Base-by-base conservation (phyloP, 1,140 invertebrate species). In the Teleopsis dalmanni region DNA sequence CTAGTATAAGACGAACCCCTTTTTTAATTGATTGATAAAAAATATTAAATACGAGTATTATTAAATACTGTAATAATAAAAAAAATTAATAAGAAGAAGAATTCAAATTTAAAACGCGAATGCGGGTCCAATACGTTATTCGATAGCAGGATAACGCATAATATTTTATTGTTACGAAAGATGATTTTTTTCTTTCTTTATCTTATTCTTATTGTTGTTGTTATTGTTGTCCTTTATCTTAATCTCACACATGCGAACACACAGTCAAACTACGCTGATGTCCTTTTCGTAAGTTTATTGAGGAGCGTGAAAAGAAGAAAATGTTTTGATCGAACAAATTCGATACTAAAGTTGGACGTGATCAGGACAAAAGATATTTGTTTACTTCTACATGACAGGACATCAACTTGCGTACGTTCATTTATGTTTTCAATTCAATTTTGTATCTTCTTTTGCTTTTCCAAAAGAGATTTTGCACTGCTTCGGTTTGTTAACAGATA, bases 291-390 rank as follows among this genome's bases (percentile, higher is more conserved):
- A n/a, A n/a, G n/a, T n/a, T n/a, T n/a, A n/a, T n/a, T n/a, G n/a
- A n/a, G n/a, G n/a, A n/a, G n/a, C n/a, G n/a, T n/a, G 7, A 31
- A 31, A 31, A n/a, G 27, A 31, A 31, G 27, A 31, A n/a, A n/a
- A 31, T 31, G 7, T 31, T 31, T 46, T 46, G 45, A 47, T 47
- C 45, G 45, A 47, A 47, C 33, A 36, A 21, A 47, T 47, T 47
- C 45, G 45, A 47, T 47, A 47, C 25, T 36, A 34, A 14, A 14
- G 22, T 37, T 38, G 45, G 16, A 47, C 45, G 45, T 47, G 45
- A 38, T 47, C 45, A n/a, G 19, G 16, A 47, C 45, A 47, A 47
- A 38, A 23, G 22, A 31, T 31, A n/a, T n/a, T n/a, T n/a, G n/a
- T n/a, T n/a, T n/a, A n/a, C 27, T 8, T 29, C 8, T 14, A 36